Evolutionary conservation across 2,113 vertebrate species (phyloP), one percentile per base, ranked within the genome.

Genomic region (Coturnix japonica): DNA sequence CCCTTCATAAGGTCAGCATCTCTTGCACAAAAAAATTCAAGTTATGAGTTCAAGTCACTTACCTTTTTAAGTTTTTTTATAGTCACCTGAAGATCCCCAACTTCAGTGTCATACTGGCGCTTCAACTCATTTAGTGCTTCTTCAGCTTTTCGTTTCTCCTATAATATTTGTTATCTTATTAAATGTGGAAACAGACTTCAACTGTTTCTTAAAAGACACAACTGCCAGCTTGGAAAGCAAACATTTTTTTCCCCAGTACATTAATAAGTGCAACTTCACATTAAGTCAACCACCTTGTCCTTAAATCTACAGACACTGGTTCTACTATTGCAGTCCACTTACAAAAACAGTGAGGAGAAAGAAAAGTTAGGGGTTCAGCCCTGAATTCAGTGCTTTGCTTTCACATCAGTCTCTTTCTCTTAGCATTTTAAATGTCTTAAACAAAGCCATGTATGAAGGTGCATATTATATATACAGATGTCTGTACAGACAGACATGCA

Each of bases 61-160:
- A 99, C 99, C 98, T 98, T 98, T 97, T 98, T 98, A 90, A 99
- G 98, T 95, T 97, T 99, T 95, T 98, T 98, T 91, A 99, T 98
- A 65, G 99, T 98, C 96, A 98, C 98, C 60, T 99, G 99, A 57
- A 99, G 98, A 94, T 99, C 99, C 89, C 97, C 98, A 91, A 99
- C 98, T 97, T 99, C 99, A 26, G 96, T 92, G 81, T 99, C 98
- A 94, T 98, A 98, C 53, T 98, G 97, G 37, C 97, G 97, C 86
- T 97, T 98, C 83, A 99, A 90, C 31, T 98, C 98, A 90, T 65
- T 97, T 57, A 99, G 97, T 5, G 98, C 97, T 21, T 97, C 97
- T 73, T 99, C 98, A 26, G 98, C 96, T 97, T 96, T 98, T 78
- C 95, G 97, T 69, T 97, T 98, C 90, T 99, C 99, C 99, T 99